Evolutionary conservation across 1,140 invertebrate genomes (phyloP).

Genomic region (Zaprionus inermis): DNA sequence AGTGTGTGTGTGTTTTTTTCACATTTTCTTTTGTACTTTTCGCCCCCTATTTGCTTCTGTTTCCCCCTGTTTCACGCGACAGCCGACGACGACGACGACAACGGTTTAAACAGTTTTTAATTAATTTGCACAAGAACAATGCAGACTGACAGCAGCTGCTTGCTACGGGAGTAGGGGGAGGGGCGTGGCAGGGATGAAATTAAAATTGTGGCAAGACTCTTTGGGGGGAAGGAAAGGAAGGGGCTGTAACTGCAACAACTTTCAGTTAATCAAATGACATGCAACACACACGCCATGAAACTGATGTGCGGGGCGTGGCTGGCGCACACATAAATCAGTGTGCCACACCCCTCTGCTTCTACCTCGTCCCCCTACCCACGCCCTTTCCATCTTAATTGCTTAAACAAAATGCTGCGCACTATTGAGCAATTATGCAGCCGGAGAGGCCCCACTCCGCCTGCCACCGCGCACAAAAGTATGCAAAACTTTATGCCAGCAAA

Average conservation of each 20-base stretch:
- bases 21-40: background rate
- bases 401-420: conserved; percentile 70
- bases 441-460: background rate
- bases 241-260: conserved; percentile 48
- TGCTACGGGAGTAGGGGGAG: conserved; percentile 28
- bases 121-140: conserved; percentile 60
- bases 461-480: conserved; percentile 33
- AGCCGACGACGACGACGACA: conserved; percentile 24
- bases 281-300: conserved; percentile 35
- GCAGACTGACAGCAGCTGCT: conserved; percentile 65
- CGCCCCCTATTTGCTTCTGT: background rate
- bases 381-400: conserved; percentile 64
- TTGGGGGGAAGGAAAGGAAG: background rate
- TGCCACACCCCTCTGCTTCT: conserved; percentile 4
- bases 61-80: background rate
- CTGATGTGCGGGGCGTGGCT: conserved; percentile 21
- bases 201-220: conserved; percentile 74
- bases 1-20: background rate
- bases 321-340: conserved; percentile 62
- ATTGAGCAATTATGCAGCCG: conserved; percentile 71
- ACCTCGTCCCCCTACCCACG: conserved; percentile 2
- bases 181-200: conserved; percentile 43
- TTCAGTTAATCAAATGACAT: conserved; percentile 76
- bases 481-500: conserved; percentile 56
- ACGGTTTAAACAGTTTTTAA: conserved; percentile 71